Evolutionary conservation across 2,888 invertebrate genomes (phyloP), one percentile per base, ranked within the genome.

Genomic region (Actias luna): DNA sequence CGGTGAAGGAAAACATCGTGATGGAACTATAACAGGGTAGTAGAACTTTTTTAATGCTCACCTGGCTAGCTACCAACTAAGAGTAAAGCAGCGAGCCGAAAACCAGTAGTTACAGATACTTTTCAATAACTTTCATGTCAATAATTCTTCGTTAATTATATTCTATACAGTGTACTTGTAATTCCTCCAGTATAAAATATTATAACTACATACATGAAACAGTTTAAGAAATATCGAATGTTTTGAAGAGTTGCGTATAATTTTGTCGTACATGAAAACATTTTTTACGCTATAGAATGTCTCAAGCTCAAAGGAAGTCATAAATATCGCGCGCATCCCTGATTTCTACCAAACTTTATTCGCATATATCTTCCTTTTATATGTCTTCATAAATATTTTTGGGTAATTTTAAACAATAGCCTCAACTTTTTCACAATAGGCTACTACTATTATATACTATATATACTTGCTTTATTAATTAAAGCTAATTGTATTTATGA

Each of bases 271-370:
- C 82, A 79, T 84, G 82, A 83, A 80, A 82, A 79, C 83, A 80
- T 86, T 87, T 87, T 85, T 83, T 86, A 84, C 84, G 84, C 85
- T 81, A 84, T 84, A 84, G 84, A 86, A 82, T 79, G 80, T 75
- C 76, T 79, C 77, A 78, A 82, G 77, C 76, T 70, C 73, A 73
- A 76, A 82, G 87, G 87, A 88, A 86, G 87, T 80, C 85, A 80
- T 87, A 88, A 87, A 87, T 87, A 85, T 86, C 82, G 79, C 75
- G 74, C 84, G 83, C 84, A 83, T 82, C 84, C 84, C 79, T 82
- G 82, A 86, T 83, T 80, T 73, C 79, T 76, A 74, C 79, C 78
- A 78, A 85, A 87, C 82, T 86, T 87, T 82, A 79, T 82, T 78
- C 80, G 79, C 82, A 76, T 77, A 75, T 74, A 58, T 60, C 52